Percentiles rank a stretch among this genome's conserved stretches.
phyloP scores from a whole-genome alignment of 1,140 invertebrate genomes.

The Lucilia sericata region DNA sequence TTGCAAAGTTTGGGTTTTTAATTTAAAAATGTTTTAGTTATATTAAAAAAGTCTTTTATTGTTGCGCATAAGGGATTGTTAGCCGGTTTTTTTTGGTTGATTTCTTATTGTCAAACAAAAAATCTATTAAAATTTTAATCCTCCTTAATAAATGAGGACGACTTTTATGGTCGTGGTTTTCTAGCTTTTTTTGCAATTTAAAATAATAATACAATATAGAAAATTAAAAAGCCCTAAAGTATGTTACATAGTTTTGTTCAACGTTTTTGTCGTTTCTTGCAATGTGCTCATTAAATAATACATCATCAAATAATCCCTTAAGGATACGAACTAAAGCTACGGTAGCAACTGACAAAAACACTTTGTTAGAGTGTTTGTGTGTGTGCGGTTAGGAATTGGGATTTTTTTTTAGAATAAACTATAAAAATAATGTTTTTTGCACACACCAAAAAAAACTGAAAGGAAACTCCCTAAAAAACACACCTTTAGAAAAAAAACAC shows the following conservation, averaged over 20 bases:
- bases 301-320: conserved; percentile 27
- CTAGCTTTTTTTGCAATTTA: too few species aligned
- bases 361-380: background rate
- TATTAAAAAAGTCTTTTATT: too few species aligned
- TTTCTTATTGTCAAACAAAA: too few species aligned
- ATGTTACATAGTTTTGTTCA: background rate
- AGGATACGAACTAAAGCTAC: background rate
- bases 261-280: background rate
- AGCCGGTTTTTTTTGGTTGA: too few species aligned
- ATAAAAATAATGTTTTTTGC: background rate
- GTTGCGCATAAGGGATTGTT: too few species aligned
- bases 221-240: conserved; percentile 27
- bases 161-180: too few species aligned
- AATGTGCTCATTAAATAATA: conserved; percentile 18
- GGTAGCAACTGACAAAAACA: background rate
- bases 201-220: background rate
- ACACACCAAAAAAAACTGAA: background rate
- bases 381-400: background rate
- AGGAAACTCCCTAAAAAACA: conserved; percentile 28
- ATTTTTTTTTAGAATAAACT: background rate
- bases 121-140: too few species aligned
- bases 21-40: too few species aligned
- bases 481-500: background rate
- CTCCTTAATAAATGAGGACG: too few species aligned
- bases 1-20: too few species aligned